These are phyloP conservation scores for Nemotelus pantherinus DNA, from an alignment of 2,888 invertebrate species.

Conservation along the genomic window DNA sequence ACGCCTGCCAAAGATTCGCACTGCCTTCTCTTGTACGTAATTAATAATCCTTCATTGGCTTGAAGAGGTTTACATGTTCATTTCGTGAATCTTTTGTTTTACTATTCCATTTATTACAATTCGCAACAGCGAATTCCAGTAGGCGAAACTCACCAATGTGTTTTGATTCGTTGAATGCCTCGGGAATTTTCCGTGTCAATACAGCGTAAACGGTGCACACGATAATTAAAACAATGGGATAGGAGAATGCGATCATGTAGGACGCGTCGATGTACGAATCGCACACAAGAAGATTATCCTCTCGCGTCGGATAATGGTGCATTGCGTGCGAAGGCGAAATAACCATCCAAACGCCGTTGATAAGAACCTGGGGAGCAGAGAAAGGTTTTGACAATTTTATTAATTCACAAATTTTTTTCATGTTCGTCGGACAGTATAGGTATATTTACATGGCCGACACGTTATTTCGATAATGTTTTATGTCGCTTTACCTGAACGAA, in stretches of 20 bases:
- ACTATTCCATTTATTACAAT: not conserved
- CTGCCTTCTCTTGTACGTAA: no score
- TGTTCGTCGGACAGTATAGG: no score
- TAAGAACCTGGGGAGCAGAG: constrained; percentile 72
- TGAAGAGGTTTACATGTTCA: no score
- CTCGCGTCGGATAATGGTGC: constrained; percentile 89
- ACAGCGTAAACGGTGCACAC: constrained; percentile 97
- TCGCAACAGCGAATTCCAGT: not conserved
- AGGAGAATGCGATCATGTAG: constrained; percentile 93
- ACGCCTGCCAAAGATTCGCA: no score
- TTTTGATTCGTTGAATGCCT: constrained; percentile 98
- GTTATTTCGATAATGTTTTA: no score
- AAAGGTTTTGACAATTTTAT: no score
- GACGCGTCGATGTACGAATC: constrained; percentile 91
- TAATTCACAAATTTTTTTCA: no score
- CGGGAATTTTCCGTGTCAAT: constrained; percentile 95
- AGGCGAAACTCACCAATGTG: constrained; percentile 80
- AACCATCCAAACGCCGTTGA: constrained; percentile 92
- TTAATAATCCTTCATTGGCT: no score
- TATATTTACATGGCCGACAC: no score
- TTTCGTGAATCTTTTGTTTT: no score
- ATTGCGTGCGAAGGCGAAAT: constrained; percentile 90
- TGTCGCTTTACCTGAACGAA: constrained; percentile 79
- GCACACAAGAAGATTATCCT: constrained; percentile 93
- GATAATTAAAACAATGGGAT: constrained; percentile 89